Conservation (phyloP, 92 coral and sea anemone genomes). For the Diadumene lineata region DNA sequence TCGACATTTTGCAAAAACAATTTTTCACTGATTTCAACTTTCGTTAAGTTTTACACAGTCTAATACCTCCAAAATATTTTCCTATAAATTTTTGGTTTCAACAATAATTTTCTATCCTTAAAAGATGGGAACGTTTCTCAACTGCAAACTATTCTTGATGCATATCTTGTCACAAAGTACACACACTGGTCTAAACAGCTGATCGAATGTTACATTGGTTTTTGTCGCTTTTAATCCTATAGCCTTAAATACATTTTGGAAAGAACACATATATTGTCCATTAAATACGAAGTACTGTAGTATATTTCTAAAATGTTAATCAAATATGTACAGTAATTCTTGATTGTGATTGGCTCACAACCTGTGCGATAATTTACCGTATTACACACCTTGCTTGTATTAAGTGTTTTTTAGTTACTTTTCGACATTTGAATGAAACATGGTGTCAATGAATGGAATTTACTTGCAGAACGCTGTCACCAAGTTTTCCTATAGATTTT, state of each 20-base stretch:
- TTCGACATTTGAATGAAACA: not conserved
- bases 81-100: too few species aligned
- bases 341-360: slow-evolving; percentile 41
- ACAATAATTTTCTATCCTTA: too few species aligned
- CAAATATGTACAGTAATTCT: slow-evolving; percentile 40
- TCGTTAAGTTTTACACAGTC: too few species aligned
- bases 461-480: not conserved
- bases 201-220: slow-evolving; percentile 9
- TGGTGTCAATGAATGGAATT: not conserved
- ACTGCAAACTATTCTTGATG: too few species aligned
- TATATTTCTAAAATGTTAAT: slow-evolving; percentile 45
- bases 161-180: too few species aligned
- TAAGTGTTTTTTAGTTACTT: not conserved
- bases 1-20: too few species aligned
- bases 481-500: too few species aligned
- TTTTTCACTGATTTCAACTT: too few species aligned
- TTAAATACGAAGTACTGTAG: slow-evolving; percentile 22
- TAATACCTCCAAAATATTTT: too few species aligned
- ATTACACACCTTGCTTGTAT: not conserved
- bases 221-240: slow-evolving; percentile 19
- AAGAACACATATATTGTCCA: not conserved
- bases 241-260: slow-evolving; percentile 26
- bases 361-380: slow-evolving; percentile 20
- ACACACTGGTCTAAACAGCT: slow-evolving; percentile 30
- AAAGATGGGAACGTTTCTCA: too few species aligned